Evolutionary conservation across 2,113 vertebrate genomes (phyloP), one percentile per base, ranked within the genome.

Genomic region (Eubucco bourcierii): DNA sequence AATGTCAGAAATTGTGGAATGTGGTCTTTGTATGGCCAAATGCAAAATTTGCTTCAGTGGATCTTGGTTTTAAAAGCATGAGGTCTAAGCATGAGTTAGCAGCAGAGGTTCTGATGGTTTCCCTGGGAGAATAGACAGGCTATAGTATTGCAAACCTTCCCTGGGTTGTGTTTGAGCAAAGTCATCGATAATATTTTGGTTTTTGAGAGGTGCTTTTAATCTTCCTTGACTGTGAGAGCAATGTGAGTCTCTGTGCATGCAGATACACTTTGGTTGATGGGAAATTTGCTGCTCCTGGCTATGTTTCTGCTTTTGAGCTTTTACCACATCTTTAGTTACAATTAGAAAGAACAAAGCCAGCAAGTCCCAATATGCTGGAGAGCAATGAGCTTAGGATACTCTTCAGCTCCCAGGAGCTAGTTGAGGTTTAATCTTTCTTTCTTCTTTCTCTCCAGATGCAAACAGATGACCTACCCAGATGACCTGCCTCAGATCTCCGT

Each of bases 401-500:
- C 15, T 7, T n/a, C 34, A 4, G 23, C 31, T 88, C 52, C 28
- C 11, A 21, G 16, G 13, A 50, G 14, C 34, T 80, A 15, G 12
- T 44, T 53, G 46, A 7, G 9, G 53, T 77, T 77, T 34, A 41
- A 29, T n/a, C 31, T 59, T 8, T 2, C 60, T 13, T 7, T 53
- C 27, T 63, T 47, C 79, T 73, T 60, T 47, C 79, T 74, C 27
- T 31, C 1, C 98, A 99, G 99, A 97, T 99, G 99, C 97, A 98
- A 98, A 77, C 98, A 97, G 97, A 87, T 99, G 97, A 97, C 87
- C 15, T 99, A 99, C 71, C 64, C 97, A 0, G 98, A 98, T 1
- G 98, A 98, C 95, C 98, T 99, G 72, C 98, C 99, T 14, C 99
- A 99, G 98, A 98, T 99, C 91, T 99, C 99, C 0, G 99, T 99